phyloP scores from a whole-genome alignment of 2,797 vertebrate genomes.

The Melanotaenia maccullochi region DNA sequence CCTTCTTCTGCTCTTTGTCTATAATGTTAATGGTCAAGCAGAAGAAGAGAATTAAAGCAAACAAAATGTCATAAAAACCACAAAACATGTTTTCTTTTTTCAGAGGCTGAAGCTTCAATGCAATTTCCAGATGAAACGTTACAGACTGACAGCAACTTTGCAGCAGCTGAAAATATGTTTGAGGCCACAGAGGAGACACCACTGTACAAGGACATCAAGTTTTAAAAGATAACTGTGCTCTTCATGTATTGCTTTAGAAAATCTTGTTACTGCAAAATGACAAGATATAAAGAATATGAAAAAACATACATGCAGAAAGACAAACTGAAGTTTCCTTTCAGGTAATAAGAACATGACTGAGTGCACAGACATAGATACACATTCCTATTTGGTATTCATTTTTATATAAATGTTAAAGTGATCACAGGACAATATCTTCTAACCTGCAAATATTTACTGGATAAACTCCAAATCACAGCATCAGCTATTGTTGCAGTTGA shows the following conservation, averaged over 20 bases:
- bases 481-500: constrained; percentile 20
- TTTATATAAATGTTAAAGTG: constrained; percentile 1
- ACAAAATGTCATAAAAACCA: not conserved
- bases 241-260: constrained; percentile 32
- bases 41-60: not conserved
- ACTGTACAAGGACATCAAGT: constrained; percentile 81
- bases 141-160: constrained; percentile 38
- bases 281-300: constrained; percentile 35
- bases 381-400: constrained; percentile 14
- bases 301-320: constrained; percentile 34
- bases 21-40: not conserved
- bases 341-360: constrained; percentile 14
- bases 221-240: constrained; percentile 52
- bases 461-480: not conserved
- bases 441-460: constrained; percentile 8
- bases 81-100: not conserved
- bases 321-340: constrained; percentile 33
- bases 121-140: constrained; percentile 44
- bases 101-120: constrained; percentile 48
- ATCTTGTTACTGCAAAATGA: constrained; percentile 47
- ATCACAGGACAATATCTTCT: not conserved
- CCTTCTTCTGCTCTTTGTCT: not conserved
- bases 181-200: constrained; percentile 64
- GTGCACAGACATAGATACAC: constrained; percentile 14
- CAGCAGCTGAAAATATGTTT: constrained; percentile 59